Conservation (phyloP, 2,888 invertebrate genomes). For the Steinernema carpocapsae region DNA sequence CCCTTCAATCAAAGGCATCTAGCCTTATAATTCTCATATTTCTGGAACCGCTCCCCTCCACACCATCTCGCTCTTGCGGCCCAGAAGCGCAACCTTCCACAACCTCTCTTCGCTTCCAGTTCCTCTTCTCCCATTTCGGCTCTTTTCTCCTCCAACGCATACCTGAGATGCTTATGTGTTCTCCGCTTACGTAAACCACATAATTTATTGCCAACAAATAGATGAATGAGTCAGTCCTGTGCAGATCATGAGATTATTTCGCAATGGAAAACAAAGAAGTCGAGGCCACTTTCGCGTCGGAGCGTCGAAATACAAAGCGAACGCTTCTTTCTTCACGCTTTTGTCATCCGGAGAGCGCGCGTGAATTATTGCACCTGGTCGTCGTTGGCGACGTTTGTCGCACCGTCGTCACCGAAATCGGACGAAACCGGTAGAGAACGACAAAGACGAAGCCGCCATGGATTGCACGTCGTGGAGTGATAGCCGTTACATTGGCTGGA, state of each 20-base stretch:
- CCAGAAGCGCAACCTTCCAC: too few relatives aligned
- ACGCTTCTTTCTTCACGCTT: conserved; percentile 23
- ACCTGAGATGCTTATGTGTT: too few relatives aligned
- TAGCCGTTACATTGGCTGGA: conserved; percentile 16
- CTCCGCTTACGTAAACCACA: neutral
- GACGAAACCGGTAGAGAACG: neutral
- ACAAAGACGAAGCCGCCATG: neutral
- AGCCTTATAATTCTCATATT: too few relatives aligned
- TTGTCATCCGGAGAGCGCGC: conserved; percentile 2
- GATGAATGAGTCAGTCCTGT: neutral
- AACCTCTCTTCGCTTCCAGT: too few relatives aligned
- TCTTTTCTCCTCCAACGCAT: too few relatives aligned
- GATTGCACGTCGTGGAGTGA: conserved; percentile 10
- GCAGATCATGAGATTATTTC: neutral
- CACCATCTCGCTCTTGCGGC: too few relatives aligned
- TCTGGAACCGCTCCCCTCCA: too few relatives aligned
- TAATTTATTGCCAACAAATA: conserved; percentile 15
- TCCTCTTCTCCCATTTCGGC: too few relatives aligned
- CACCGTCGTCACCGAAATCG: neutral
- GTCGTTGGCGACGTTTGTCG: neutral
- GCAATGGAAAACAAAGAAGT: conserved; percentile 12
- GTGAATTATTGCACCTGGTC: conserved; percentile 33
- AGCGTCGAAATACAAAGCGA: conserved; percentile 12
- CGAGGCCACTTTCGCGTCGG: conserved; percentile 7
- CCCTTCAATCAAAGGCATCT: too few relatives aligned